Conservation (phyloP, 2,888 invertebrate species). For the Hyalella azteca region DNA sequence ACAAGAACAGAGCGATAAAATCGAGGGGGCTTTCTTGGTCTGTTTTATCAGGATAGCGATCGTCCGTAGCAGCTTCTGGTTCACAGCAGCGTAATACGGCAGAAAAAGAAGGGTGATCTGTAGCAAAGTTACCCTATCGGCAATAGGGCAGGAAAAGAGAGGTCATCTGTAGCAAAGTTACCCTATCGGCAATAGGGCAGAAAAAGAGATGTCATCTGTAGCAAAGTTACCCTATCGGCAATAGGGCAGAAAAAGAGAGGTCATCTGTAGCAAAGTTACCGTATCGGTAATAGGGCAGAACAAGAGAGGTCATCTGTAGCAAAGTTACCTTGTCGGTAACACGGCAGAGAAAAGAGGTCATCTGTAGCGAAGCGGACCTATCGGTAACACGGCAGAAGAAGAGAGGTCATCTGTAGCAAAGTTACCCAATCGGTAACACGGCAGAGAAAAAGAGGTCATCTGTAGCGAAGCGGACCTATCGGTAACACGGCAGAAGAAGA, state of each 20-base stretch:
- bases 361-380: neutral
- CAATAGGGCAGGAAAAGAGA: neutral
- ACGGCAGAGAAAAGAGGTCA: neutral
- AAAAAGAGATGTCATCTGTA: neutral
- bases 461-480: neutral
- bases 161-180: neutral
- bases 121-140: neutral
- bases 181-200: neutral
- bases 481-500: neutral
- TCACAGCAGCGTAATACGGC: neutral
- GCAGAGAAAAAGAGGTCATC: neutral
- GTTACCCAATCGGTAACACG: neutral
- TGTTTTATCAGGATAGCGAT: neutral
- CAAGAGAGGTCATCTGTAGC: no score
- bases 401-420: neutral
- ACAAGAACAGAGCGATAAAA: neutral
- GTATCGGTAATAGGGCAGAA: no score
- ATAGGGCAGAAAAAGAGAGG: no score
- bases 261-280: no score
- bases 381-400: neutral
- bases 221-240: neutral
- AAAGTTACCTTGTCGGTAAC: neutral
- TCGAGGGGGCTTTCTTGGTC: conserved; percentile 4
- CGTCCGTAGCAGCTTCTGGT: neutral
- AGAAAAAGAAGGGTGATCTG: neutral